A percentile compares a stretch with the other conserved stretches of the same genome.
These are phyloP conservation scores for Spatula clypeata DNA, from an alignment of 2,797 vertebrate species.

Conservation along the genomic window DNA sequence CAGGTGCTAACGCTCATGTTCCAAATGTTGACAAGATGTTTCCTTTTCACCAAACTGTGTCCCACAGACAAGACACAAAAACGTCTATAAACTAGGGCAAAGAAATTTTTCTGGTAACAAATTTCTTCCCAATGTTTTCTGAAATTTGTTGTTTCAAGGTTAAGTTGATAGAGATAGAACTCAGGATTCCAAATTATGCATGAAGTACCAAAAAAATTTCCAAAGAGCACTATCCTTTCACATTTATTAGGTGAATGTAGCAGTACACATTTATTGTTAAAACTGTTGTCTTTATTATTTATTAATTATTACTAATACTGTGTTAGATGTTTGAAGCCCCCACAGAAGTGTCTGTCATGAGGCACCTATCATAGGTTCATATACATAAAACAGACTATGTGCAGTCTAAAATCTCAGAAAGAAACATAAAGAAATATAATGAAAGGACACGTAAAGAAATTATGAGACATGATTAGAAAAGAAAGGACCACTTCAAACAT, in stretches of 20 bases:
- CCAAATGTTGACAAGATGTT: constrained; percentile 37
- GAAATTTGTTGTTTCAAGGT: neutral
- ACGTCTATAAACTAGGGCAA: neutral
- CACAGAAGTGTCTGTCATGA: neutral
- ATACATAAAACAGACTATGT: neutral
- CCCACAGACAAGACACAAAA: neutral
- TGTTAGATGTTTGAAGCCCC: neutral
- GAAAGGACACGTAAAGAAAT: neutral
- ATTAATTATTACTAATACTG: neutral
- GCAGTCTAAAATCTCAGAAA: neutral
- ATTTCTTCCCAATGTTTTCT: neutral
- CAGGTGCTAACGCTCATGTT: constrained; percentile 22
- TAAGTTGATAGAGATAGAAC: neutral
- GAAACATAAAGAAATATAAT: neutral
- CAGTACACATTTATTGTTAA: neutral
- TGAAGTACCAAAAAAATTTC: neutral
- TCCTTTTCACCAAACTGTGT: neutral
- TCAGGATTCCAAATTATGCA: neutral
- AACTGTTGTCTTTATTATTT: neutral
- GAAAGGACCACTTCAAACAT: neutral
- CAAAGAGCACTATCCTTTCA: neutral
- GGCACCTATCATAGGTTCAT: neutral
- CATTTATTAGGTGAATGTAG: neutral
- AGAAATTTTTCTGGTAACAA: neutral
- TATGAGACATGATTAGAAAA: neutral